Evolutionary conservation across 1,140 invertebrate genomes (phyloP).

Genomic region (Drosophila nasuta): DNA sequence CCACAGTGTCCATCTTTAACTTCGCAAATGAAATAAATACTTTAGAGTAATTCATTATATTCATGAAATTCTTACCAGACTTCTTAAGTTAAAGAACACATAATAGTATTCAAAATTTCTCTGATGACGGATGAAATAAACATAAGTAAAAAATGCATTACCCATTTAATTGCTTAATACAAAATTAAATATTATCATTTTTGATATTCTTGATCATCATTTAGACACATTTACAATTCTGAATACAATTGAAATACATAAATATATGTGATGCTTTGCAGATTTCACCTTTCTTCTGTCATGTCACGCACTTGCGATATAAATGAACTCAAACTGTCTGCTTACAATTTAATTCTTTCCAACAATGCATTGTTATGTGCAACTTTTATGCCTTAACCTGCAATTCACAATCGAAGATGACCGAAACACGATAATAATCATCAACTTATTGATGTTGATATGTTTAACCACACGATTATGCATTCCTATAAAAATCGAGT

Average conservation of each 20-base stretch:
- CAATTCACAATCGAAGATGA: constrained; percentile 51
- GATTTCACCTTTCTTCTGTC: constrained; percentile 8
- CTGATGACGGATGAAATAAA: too few species aligned
- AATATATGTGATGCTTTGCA: background rate
- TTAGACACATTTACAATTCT: background rate
- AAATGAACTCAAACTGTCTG: constrained; percentile 25
- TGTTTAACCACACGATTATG: background rate
- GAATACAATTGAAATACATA: background rate
- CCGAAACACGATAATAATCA: constrained; percentile 67
- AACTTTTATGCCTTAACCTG: constrained; percentile 11
- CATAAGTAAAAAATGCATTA: too few species aligned
- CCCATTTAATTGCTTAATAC: too few species aligned
- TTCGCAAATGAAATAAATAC: too few species aligned
- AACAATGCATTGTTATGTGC: constrained; percentile 13
- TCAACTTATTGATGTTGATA: constrained; percentile 45
- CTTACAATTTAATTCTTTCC: constrained; percentile 38
- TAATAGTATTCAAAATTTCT: too few species aligned
- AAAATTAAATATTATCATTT: too few species aligned
- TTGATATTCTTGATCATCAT: too few species aligned
- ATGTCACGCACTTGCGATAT: constrained; percentile 5
- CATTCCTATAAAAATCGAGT: constrained; percentile 18
- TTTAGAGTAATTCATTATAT: too few species aligned
- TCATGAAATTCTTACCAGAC: too few species aligned
- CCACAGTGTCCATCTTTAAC: too few species aligned
- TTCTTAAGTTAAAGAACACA: too few species aligned